A percentile compares a stretch with the other conserved stretches of the same genome.
Evolutionary conservation across 2,113 vertebrate genomes (phyloP).

Genomic region (Malaclemys terrapin): DNA sequence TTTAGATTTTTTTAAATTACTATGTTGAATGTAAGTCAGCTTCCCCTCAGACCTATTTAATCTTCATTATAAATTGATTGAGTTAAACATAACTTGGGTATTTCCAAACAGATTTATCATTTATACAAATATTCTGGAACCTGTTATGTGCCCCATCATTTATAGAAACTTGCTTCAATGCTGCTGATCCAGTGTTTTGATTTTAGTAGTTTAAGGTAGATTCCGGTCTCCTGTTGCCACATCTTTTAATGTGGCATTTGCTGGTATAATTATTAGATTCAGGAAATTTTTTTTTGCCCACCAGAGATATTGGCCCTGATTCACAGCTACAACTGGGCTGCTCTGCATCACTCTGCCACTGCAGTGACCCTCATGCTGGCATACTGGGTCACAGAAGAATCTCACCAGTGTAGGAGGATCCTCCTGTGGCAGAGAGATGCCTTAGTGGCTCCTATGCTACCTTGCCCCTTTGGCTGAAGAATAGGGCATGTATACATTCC

Average conservation of each 20-base stretch:
- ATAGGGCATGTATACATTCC: neutral
- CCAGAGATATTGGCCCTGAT: neutral
- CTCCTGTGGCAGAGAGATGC: neutral
- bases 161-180: neutral
- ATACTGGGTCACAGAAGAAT: neutral
- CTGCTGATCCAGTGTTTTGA: neutral
- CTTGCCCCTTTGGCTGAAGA: neutral
- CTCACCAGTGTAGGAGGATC: neutral
- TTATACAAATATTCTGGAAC: neutral
- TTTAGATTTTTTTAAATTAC: neutral
- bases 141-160: accelerated
- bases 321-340: neutral
- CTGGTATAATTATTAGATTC: neutral
- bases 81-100: neutral
- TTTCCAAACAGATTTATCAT: neutral
- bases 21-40: neutral
- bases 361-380: accelerated
- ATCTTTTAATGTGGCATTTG: neutral
- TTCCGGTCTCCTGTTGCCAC: neutral
- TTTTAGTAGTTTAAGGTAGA: neutral
- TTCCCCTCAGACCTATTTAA: neutral
- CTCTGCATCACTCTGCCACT: neutral
- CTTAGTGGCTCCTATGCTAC: neutral
- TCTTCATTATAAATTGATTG: neutral
- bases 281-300: neutral